Evolutionary conservation across 2,113 vertebrate species (phyloP).

Genomic region (Brachirus orientalis): DNA sequence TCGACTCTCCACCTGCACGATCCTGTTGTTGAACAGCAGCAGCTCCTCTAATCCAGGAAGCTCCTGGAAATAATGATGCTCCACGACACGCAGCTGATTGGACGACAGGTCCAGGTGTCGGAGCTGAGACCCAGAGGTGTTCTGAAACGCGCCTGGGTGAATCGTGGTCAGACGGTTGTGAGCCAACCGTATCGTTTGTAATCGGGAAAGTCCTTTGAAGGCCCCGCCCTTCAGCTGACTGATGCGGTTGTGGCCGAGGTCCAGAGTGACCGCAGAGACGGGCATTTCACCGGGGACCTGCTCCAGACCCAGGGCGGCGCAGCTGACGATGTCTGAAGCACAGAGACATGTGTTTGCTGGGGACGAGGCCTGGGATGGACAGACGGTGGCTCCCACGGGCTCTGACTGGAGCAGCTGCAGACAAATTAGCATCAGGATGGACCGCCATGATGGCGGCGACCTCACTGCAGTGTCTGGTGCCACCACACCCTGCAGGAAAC

Average conservation of each 20-base stretch:
- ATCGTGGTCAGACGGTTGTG: slow-evolving; percentile 86
- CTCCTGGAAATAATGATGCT: slow-evolving; percentile 84
- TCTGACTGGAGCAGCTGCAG: slow-evolving; percentile 42
- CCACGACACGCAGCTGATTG: slow-evolving; percentile 83
- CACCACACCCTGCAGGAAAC: slow-evolving; percentile 34
- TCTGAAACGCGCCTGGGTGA: slow-evolving; percentile 80
- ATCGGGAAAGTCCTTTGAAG: slow-evolving; percentile 82
- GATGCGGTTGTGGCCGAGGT: slow-evolving; percentile 91
- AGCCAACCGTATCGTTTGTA: slow-evolving; percentile 85
- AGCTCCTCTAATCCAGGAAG: slow-evolving; percentile 88
- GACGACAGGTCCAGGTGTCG: slow-evolving; percentile 94
- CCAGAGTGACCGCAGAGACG: slow-evolving; percentile 81
- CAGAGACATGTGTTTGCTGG: slow-evolving; percentile 81
- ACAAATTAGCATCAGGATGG: slow-evolving; percentile 14
- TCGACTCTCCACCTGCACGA: slow-evolving; percentile 81
- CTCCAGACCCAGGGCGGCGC: slow-evolving; percentile 81
- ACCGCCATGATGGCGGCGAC: neutral
- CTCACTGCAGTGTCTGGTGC: neutral
- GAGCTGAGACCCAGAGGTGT: slow-evolving; percentile 74
- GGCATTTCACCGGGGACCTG: slow-evolving; percentile 82
- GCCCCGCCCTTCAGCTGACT: slow-evolving; percentile 72
- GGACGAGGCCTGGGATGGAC: slow-evolving; percentile 53
- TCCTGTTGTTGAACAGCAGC: slow-evolving; percentile 91
- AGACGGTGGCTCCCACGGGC: slow-evolving; percentile 35
- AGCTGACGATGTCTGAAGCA: slow-evolving; percentile 92